Base-by-base conservation (phyloP, 2,888 invertebrate species). In the Plagodis pulveraria region DNA sequence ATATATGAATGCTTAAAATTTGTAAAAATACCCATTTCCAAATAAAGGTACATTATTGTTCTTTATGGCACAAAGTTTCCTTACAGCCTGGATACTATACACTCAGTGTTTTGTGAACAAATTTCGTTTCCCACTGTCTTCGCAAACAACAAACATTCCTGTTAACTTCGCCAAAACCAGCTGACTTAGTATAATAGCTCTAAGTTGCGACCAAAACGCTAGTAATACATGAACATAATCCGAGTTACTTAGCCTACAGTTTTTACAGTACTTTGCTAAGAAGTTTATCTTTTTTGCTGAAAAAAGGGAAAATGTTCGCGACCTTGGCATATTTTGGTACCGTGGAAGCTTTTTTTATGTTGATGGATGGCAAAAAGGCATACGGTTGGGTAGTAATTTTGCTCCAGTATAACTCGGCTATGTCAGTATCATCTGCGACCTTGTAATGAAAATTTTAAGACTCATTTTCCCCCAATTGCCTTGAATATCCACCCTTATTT, bases 391-490 rank as follows among this genome's bases (percentile, higher is more conserved):
- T 58, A 63, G 65, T 65, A 59, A 66, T 66, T 66, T 63, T 44
- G 51, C 54, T 49, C 62, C 61, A 50, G 58, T 60, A 58, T 62
- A 60, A 60, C 62, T 64, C 58, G 48, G 63, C 58, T 56, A 51
- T 54, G 65, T 61, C 53, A 52, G 61, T 63, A 66, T 66, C 66
- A 69, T 66, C 66, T 65, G 65, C 59, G 63, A 65, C 65, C 65
- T 63, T 69, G 67, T 67, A 67, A 69, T 67, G 67, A 69, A 67
- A 63, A 62, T 69, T 69, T 67, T 69, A 69, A 63, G 67, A 62
- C 69, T 67, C 67, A 69, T 69, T 69, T 69, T 65, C 62, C 58
- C 57, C 62, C 67, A 62, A 65, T 66, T 67, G 69, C 65, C 58
- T 56, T 56, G 56, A 65, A 55, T 56, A 53, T 61, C 56, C 56